These are phyloP conservation scores for Trididemnum clinides DNA, from an alignment of 23 tunicate genomes.

Conservation along the genomic window DNA sequence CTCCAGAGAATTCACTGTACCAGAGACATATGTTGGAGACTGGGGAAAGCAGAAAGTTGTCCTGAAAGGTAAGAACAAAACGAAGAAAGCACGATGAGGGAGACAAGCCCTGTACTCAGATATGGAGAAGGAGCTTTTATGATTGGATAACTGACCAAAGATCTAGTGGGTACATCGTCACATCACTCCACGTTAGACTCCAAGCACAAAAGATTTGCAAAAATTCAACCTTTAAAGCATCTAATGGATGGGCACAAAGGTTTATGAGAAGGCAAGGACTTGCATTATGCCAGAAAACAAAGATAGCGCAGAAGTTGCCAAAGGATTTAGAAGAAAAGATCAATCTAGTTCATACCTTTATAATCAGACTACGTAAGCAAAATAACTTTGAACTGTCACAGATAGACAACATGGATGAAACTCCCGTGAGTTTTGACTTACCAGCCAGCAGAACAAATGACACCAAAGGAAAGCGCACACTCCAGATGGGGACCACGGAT, in stretches of 20 bases:
- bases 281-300: slow-evolving; percentile 17
- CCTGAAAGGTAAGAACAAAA: not conserved
- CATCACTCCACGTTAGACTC: not conserved
- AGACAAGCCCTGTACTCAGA: slow-evolving; percentile 4
- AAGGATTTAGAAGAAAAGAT: slow-evolving; percentile 27
- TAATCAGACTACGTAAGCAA: slow-evolving; percentile 10
- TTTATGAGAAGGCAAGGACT: slow-evolving; percentile 8
- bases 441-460: slow-evolving; percentile 4
- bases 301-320: slow-evolving; percentile 2
- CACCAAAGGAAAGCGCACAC: not conserved
- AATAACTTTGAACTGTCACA: not conserved
- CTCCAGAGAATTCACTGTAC: slow-evolving; percentile 14
- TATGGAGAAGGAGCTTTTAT: slow-evolving; percentile 2
- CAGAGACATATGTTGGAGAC: slow-evolving; percentile 9
- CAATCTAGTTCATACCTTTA: not conserved
- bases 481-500: not conserved
- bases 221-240: slow-evolving; percentile 18
- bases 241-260: not conserved
- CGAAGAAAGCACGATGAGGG: not conserved
- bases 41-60: slow-evolving; percentile 37
- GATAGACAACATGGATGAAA: too few species aligned
- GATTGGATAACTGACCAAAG: slow-evolving; percentile 4
- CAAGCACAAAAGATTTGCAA: not conserved
- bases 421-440: too few species aligned
- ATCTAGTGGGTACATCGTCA: not conserved